Evolutionary conservation across 1,140 invertebrate genomes (phyloP).

Genomic region (Druon quercuslanigerum): DNA sequence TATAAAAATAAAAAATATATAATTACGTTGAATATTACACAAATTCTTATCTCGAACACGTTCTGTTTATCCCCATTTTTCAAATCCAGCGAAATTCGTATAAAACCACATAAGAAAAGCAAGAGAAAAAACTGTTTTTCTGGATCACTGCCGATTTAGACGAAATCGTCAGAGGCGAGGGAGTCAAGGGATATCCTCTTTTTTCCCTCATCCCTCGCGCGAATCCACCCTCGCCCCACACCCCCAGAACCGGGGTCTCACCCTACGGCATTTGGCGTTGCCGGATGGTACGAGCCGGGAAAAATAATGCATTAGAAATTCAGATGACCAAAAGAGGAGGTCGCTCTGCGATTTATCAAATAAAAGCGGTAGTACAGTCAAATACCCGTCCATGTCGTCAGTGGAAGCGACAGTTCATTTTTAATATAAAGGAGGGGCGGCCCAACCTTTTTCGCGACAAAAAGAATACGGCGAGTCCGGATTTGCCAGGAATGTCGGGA

Average conservation of each 20-base stretch:
- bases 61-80: too few species aligned
- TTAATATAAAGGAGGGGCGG: slow-evolving; percentile 65
- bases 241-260: slow-evolving; percentile 39
- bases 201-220: background rate
- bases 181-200: background rate
- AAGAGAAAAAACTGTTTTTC: too few species aligned
- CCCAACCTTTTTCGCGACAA: slow-evolving; percentile 54
- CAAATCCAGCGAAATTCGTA: too few species aligned
- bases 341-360: slow-evolving; percentile 70
- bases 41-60: too few species aligned
- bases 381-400: slow-evolving; percentile 70
- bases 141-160: background rate
- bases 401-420: slow-evolving; percentile 72
- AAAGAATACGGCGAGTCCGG: slow-evolving; percentile 54
- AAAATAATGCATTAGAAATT: slow-evolving; percentile 72
- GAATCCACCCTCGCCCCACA: background rate
- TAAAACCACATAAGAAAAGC: too few species aligned
- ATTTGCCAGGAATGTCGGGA: slow-evolving; percentile 39
- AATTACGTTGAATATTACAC: too few species aligned
- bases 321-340: slow-evolving; percentile 69
- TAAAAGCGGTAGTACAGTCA: slow-evolving; percentile 70
- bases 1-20: too few species aligned
- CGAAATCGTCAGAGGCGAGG: background rate
- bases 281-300: slow-evolving; percentile 52
- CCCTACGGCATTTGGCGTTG: slow-evolving; percentile 51